Evolutionary conservation across 2,888 invertebrate species (phyloP), one percentile per base, ranked within the genome.

Genomic region (Odontocerum albicorne): DNA sequence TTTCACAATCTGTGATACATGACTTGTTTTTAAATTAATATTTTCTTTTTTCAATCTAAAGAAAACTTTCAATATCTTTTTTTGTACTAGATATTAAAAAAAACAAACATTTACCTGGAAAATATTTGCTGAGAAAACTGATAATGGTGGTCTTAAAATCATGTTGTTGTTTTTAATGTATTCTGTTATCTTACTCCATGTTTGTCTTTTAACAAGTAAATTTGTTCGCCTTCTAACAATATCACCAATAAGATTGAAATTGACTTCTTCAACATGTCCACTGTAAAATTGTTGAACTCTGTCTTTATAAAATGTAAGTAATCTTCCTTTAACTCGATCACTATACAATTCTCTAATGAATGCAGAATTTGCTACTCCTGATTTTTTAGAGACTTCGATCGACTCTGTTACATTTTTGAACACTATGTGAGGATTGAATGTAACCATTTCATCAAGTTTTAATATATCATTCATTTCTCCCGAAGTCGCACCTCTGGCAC

Each of bases 401-500:
- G 90, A 87, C 65, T 91, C 91, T 0, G 91, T 90, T 15, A 93
- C 86, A 66, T 92, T 92, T 68, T 89, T 89, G 63, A 92, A 84
- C 0, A 91, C 86, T 64, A 92, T 80, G 68, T 94, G 93, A 0
- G 93, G 93, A 70, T 93, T 94, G 65, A 94, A 93, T 0, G 91
- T 90, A 0, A 91, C 87, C 84, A 92, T 90, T 61, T 93, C 91
- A 66, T 93, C 93, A 12, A 93, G 73, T 64, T 86, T 85, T 0
- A 93, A 73, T 8, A 93, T 83, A 65, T 92, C 91, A 66, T 93
- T 92, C 88, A 94, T 91, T 77, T 92, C 91, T 0, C 90, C 91
- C 0, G 93, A 92, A 0, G 93, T 93, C 2, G 89, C 83, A 1
- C 92, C 92, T 62, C 89, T 80, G 0, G 93, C 92, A 0, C 92